phyloP scores from a whole-genome alignment of 2,797 vertebrate genomes.

The Leptoclinus maculatus region DNA sequence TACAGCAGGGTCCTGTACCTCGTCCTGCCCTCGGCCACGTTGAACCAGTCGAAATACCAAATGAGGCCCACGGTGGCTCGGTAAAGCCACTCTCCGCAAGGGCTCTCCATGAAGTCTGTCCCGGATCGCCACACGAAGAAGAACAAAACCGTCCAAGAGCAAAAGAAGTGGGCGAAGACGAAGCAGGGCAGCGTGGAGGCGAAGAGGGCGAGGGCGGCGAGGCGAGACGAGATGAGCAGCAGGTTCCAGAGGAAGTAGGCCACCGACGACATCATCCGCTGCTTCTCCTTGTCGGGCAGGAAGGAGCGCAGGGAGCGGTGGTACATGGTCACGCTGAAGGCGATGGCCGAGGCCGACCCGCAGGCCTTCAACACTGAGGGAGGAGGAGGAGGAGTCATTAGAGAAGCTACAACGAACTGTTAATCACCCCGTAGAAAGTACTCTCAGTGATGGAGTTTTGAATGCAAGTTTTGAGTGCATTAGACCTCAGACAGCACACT shows the following conservation, averaged over 20 bases:
- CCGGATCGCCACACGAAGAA: conserved; percentile 81
- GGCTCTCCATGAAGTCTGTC: conserved; percentile 86
- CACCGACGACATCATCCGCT: conserved; percentile 64
- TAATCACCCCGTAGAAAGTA: neutral
- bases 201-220: conserved; percentile 86
- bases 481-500: neutral
- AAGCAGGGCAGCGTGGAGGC: conserved; percentile 81
- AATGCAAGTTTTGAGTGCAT: too few relatives aligned
- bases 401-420: neutral
- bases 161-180: conserved; percentile 84
- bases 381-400: conserved; percentile 53
- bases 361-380: conserved; percentile 86
- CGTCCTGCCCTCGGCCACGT: conserved; percentile 76
- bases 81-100: conserved; percentile 85
- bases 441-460: too few relatives aligned
- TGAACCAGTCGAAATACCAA: conserved; percentile 95
- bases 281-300: conserved; percentile 73
- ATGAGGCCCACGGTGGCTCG: conserved; percentile 85
- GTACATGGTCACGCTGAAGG: conserved; percentile 86
- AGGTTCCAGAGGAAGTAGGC: conserved; percentile 92
- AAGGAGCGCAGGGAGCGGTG: conserved; percentile 89
- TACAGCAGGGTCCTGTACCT: conserved; percentile 80
- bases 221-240: conserved; percentile 85
- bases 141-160: conserved; percentile 85
- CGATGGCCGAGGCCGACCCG: conserved; percentile 80